Evolutionary conservation across 2,113 vertebrate species (phyloP).

Genomic region (Microtus montanus): DNA sequence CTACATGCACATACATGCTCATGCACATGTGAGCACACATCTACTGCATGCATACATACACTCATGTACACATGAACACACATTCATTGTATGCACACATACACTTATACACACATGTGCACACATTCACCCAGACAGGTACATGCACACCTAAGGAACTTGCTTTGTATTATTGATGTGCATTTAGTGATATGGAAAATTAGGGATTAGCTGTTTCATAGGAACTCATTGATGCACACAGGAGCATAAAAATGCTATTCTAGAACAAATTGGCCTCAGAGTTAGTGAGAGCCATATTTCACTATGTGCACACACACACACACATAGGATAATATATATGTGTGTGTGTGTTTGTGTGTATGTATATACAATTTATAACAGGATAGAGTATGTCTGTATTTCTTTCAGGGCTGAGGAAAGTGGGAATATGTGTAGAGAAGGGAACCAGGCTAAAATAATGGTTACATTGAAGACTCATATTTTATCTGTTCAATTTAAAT

Average conservation of each 20-base stretch:
- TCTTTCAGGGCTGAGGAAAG: not conserved
- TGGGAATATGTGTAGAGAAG: constrained; percentile 3
- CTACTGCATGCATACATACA: fast-evolving
- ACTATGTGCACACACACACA: not conserved
- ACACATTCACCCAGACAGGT: not conserved
- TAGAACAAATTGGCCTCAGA: not conserved
- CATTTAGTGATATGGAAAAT: not conserved
- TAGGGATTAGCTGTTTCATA: not conserved
- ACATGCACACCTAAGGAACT: not conserved
- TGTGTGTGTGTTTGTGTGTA: no score
- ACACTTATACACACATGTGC: no score
- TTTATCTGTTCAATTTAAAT: constrained; percentile 42
- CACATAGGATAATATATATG: not conserved
- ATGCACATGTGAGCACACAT: not conserved
- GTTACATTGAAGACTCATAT: not conserved
- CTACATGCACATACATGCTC: not conserved
- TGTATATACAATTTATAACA: not conserved
- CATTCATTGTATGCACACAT: no score
- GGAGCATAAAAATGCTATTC: not conserved
- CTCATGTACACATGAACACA: no score
- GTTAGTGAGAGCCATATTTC: constrained; percentile 3
- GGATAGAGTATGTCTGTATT: not conserved
- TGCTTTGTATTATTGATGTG: not conserved
- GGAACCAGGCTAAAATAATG: not conserved
- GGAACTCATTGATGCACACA: not conserved